phyloP scores from a whole-genome alignment of 2,797 vertebrate genomes.

The Hybognathus amarus region DNA sequence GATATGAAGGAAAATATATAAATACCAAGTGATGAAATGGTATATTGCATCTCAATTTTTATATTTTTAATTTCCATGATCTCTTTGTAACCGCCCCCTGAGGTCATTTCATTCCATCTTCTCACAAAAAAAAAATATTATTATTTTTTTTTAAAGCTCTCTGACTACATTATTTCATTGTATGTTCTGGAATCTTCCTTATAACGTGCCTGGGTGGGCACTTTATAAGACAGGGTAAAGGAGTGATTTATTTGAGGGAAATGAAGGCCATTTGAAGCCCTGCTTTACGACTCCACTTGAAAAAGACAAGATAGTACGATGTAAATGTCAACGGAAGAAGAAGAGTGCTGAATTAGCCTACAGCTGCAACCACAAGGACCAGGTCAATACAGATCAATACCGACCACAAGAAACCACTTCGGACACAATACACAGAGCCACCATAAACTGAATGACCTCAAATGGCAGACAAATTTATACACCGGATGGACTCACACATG shows the following conservation, averaged over 20 bases:
- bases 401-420: conserved; percentile 63
- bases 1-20: not conserved
- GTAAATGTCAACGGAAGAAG: conserved; percentile 68
- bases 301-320: conserved; percentile 62
- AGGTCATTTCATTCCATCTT: not conserved
- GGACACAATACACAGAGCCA: conserved; percentile 61
- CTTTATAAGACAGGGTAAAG: not conserved
- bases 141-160: not conserved
- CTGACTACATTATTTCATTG: not conserved
- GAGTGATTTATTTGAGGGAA: conserved; percentile 53
- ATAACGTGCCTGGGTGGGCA: conserved; percentile 24
- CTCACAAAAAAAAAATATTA: not conserved
- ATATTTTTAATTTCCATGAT: conserved; percentile 12
- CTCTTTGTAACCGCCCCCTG: not conserved
- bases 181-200: conserved; percentile 13
- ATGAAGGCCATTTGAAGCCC: conserved; percentile 53
- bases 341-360: conserved; percentile 61
- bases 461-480: conserved; percentile 35
- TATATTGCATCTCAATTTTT: not conserved
- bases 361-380: conserved; percentile 61
- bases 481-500: not conserved
- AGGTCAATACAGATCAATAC: conserved; percentile 69
- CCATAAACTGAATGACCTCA: conserved; percentile 5
- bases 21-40: not conserved
- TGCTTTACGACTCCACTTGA: conserved; percentile 63